phyloP scores from a whole-genome alignment of 2,797 vertebrate genomes.

The Eulemur albifrons region DNA sequence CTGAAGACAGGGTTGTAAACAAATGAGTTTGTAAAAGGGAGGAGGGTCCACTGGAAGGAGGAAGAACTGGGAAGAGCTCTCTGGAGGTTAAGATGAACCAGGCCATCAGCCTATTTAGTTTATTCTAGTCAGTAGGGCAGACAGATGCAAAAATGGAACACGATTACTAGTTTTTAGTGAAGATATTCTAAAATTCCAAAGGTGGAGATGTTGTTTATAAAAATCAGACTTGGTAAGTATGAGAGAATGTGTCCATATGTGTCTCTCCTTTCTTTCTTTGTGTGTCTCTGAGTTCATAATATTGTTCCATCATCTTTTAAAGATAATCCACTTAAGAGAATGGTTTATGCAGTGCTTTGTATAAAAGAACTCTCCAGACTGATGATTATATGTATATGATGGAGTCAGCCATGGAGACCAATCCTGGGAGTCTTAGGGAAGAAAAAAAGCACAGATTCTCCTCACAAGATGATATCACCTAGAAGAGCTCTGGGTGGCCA shows the following conservation, averaged over 20 bases:
- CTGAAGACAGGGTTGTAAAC: neutral
- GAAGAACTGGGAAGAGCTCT: neutral
- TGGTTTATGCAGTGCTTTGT: neutral
- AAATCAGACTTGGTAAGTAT: neutral
- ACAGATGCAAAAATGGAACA: neutral
- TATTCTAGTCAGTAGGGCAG: neutral
- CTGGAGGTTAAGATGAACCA: neutral
- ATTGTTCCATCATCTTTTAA: neutral
- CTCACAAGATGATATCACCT: neutral
- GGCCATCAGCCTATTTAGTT: neutral
- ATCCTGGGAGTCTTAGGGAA: neutral
- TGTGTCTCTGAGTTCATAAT: neutral
- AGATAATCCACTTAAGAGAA: neutral
- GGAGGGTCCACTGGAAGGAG: neutral
- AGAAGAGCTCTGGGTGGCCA: neutral
- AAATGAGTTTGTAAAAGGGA: neutral
- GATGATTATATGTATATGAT: neutral
- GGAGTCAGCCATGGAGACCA: neutral
- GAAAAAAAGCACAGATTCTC: neutral
- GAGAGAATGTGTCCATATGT: neutral
- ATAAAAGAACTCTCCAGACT: neutral
- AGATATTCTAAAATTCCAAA: slow-evolving; percentile 47
- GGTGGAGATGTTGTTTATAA: neutral
- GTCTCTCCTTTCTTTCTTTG: neutral
- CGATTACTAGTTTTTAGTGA: neutral